phyloP scores from a whole-genome alignment of 2,888 invertebrate genomes.

The Drosophila maculinotata region DNA sequence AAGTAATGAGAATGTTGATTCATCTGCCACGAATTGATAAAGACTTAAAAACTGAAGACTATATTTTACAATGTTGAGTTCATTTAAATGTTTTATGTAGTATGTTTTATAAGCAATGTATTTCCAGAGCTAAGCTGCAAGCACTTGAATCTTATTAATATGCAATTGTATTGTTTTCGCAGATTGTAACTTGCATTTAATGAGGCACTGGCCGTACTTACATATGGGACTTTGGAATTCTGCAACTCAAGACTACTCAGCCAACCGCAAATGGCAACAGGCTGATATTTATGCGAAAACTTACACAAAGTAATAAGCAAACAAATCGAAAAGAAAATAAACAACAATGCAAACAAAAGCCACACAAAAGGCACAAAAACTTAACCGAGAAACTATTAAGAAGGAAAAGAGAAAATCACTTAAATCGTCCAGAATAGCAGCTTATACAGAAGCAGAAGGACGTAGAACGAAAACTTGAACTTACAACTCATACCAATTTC shows the following conservation, averaged over 20 bases:
- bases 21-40: too few relatives aligned
- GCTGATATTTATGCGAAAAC: conserved; percentile 74
- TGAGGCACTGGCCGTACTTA: conserved; percentile 49
- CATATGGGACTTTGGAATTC: conserved; percentile 50
- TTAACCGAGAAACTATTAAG: conserved; percentile 52
- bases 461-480: conserved; percentile 28
- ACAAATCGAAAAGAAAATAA: conserved; percentile 43
- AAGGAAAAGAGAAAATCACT: conserved; percentile 54
- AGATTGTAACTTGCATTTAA: conserved; percentile 59
- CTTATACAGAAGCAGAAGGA: conserved; percentile 28
- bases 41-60: too few relatives aligned
- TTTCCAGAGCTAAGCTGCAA: conserved; percentile 10
- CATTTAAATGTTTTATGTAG: too few relatives aligned
- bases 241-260: conserved; percentile 33
- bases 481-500: conserved; percentile 37
- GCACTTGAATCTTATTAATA: conserved; percentile 47
- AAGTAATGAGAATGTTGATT: too few relatives aligned
- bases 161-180: conserved; percentile 55
- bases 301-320: conserved; percentile 70
- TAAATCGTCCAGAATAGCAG: conserved; percentile 58
- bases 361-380: conserved; percentile 53
- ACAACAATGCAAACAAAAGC: conserved; percentile 45
- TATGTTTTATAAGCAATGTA: too few relatives aligned
- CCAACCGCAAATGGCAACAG: conserved; percentile 73
- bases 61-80: too few relatives aligned